Evolutionary conservation across 2,888 invertebrate species (phyloP).

Genomic region (Plebejus argus): DNA sequence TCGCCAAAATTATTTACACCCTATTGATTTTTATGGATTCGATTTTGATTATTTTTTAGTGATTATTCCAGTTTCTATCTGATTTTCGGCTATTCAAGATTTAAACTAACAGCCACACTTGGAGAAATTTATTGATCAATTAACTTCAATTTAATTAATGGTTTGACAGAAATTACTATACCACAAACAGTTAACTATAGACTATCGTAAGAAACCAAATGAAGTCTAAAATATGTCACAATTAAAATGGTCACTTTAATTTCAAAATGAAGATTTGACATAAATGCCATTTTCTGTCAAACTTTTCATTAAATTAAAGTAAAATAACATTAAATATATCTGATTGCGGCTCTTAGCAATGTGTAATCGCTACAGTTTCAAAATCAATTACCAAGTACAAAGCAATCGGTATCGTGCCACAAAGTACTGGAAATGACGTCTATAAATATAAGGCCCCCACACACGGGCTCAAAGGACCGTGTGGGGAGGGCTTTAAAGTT

Average conservation of each 20-base stretch:
- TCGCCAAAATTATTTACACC: background rate
- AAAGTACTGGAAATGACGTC: background rate
- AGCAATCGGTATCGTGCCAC: background rate
- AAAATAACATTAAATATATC: background rate
- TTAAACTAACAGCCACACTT: no score
- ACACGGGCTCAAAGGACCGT: background rate
- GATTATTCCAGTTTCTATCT: background rate
- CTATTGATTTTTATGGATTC: constrained; percentile 7
- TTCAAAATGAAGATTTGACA: no score
- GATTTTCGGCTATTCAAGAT: no score
- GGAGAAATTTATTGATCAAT: no score
- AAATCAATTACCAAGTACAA: constrained; percentile 2
- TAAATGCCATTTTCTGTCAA: background rate
- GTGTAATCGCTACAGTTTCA: background rate
- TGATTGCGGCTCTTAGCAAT: background rate
- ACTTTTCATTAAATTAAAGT: background rate
- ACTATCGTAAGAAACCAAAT: no score
- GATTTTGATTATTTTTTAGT: background rate
- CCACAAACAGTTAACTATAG: no score
- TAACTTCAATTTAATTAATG: no score
- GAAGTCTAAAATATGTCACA: no score
- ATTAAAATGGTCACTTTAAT: no score
- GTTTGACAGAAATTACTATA: no score
- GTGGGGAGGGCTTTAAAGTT: constrained; percentile 8
- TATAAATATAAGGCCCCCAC: constrained; percentile 1